Base-by-base conservation (phyloP, 2,113 vertebrate genomes). In the Tursiops truncatus region DNA sequence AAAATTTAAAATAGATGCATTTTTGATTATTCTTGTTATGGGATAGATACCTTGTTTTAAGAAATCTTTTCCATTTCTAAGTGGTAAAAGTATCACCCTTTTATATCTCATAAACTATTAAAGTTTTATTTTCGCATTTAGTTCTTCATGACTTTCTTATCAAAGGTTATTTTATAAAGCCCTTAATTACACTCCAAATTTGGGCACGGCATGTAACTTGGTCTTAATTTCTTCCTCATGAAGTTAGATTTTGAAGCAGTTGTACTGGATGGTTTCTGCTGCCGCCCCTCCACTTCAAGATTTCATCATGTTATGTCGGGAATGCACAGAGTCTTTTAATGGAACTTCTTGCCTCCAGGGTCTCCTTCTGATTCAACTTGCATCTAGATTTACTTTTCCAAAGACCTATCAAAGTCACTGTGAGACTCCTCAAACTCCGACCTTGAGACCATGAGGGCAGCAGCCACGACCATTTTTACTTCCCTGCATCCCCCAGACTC, bases 101-200 rank as follows among this genome's bases (percentile, higher is more conserved):
- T 96, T 2, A 2, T 41, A 56, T 50, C 2, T 93, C 11, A 28
- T 62, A 82, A 86, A 65, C 62, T 8, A 15, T 50, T 62, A 11
- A 89, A 92, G 17, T 63, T 89, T 81, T 87, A 77, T 65, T 67
- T 92, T 95, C 41, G 41, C 20, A 31, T 41, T 81, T 63, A 92
- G 8, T 83, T 68, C 31, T 95, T 71, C 10, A 53, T 44, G 63
- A 44, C n/a, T 74, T 92, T 76, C 28, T 20, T 84, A 26, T 89
- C 36, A 33, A 15, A 88, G n/a, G 17, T 73, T 79, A 86, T 73
- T 96, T 63, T 89, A 38, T 80, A 81, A 93, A 85, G 36, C 25
- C 25, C 91, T 96, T 82, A 26, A 93, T 96, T 41, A 63, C 47
- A 15, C 58, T 67, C 8, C 8, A 68, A 2, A 50, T 92, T 62